These are phyloP conservation scores for Pachymerium ferrugineum DNA, from an alignment of 2,888 invertebrate species.

Conservation along the genomic window DNA sequence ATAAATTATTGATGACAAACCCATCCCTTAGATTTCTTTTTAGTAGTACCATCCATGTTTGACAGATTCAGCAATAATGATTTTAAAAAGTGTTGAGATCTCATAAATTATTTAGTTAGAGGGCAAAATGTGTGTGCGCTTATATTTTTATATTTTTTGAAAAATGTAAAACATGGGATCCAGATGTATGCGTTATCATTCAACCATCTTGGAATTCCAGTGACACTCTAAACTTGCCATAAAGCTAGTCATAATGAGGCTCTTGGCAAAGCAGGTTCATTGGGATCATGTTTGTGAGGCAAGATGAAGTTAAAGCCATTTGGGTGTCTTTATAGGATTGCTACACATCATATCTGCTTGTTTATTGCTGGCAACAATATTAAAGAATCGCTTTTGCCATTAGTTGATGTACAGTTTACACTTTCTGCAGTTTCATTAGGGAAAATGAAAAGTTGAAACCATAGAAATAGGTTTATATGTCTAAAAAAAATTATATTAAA, in stretches of 20 bases:
- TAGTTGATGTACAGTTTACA: no score
- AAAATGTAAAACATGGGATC: neutral
- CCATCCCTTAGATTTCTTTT: neutral
- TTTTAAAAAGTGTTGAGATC: neutral
- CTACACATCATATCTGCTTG: neutral
- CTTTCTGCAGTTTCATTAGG: no score
- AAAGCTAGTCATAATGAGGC: constrained; percentile 8
- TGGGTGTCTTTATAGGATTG: neutral
- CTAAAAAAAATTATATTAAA: no score
- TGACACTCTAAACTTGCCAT: constrained; percentile 14
- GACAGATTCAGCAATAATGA: neutral
- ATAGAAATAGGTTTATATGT: no score
- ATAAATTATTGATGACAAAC: constrained; percentile 3
- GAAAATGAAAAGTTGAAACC: no score
- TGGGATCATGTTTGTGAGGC: constrained; percentile 12
- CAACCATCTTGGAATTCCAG: constrained; percentile 10
- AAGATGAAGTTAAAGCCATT: constrained; percentile 1
- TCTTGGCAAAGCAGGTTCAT: constrained; percentile 16
- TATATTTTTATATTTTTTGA: neutral
- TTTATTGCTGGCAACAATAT: neutral
- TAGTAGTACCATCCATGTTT: neutral
- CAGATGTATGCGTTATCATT: constrained; percentile 1
- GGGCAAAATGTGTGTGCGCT: neutral
- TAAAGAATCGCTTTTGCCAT: no score
- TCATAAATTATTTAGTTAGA: neutral